Evolutionary conservation across 2,797 vertebrate species (phyloP).

Genomic region (Phataginus tetradactyla): DNA sequence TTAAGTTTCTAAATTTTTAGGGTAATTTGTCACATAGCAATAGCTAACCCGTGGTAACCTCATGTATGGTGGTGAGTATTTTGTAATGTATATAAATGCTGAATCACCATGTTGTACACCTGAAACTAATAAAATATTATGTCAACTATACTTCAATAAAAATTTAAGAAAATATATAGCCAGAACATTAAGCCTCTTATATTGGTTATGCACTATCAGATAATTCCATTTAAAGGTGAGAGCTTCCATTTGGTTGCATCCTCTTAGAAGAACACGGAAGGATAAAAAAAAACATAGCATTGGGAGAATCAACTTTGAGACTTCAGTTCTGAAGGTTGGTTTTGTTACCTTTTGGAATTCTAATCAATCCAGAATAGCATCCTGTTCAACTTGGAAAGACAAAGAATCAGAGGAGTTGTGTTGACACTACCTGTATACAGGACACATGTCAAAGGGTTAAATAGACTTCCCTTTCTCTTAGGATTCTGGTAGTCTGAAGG

Average conservation of each 20-base stretch:
- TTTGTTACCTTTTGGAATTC: background rate
- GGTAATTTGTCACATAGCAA: background rate
- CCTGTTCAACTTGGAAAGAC: background rate
- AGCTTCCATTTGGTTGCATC: background rate
- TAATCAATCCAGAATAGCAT: background rate
- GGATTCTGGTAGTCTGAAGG: background rate
- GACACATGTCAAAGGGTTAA: background rate
- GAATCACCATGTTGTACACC: too few species aligned
- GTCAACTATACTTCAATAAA: too few species aligned
- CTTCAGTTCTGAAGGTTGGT: background rate
- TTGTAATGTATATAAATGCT: too few species aligned
- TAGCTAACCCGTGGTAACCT: background rate
- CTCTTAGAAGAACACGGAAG: background rate
- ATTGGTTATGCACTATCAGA: background rate
- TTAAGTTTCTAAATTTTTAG: background rate
- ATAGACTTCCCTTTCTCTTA: background rate
- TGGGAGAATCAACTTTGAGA: background rate
- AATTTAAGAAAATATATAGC: too few species aligned
- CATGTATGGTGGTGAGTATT: too few species aligned
- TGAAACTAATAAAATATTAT: too few species aligned
- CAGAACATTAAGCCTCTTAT: background rate
- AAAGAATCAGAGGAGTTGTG: background rate
- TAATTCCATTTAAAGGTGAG: background rate
- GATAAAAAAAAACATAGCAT: background rate
- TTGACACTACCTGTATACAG: background rate